Base-by-base conservation (phyloP, 2,888 invertebrate genomes). In the Drosophila aldrichi region DNA sequence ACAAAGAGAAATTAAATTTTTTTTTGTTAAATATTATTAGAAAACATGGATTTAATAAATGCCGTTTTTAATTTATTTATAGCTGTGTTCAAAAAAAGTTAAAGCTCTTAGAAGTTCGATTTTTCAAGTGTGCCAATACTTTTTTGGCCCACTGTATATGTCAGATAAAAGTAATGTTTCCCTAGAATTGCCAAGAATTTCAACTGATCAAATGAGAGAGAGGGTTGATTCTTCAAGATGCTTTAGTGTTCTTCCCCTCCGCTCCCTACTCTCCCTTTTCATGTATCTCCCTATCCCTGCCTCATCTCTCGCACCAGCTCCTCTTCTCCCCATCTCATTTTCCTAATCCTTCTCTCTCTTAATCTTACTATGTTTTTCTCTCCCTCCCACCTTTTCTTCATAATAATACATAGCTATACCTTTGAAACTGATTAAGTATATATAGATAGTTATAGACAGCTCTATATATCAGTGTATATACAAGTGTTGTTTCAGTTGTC, bases 381-480 rank as follows among this genome's bases (percentile, higher is more conserved):
- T 18, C 29, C 4, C n/a, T 63, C 49, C n/a, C 12, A 9, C n/a
- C 40, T n/a, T 9, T 9, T 41, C 12, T 25, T 20, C 20, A 20
- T 29, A 18, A n/a, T n/a, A n/a, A n/a, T n/a, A n/a, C n/a, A n/a
- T n/a, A n/a, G n/a, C n/a, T n/a, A n/a, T n/a, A n/a, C 40, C 32
- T 32, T 43, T 43, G 36, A 36, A 63, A 66, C 32, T 46, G n/a
- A 49, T 18, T 57, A 18, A 72, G 55, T 52, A 12, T 71, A 49
- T 59, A 67, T 73, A 40, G 10, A 55, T 59, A 52, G 41, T 44
- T 34, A 58, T 58, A 78, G 72, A 85, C 72, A 64, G 76, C 82
- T 70, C 44, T 67, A 61, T 72, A 72, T 57, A 69, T 70, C 57
- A 67, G 70, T 84, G 88, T 89, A 82, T 88, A 71, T 87, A 86